Base-by-base conservation (phyloP, 2,888 invertebrate genomes). In the Drosophila dives region DNA sequence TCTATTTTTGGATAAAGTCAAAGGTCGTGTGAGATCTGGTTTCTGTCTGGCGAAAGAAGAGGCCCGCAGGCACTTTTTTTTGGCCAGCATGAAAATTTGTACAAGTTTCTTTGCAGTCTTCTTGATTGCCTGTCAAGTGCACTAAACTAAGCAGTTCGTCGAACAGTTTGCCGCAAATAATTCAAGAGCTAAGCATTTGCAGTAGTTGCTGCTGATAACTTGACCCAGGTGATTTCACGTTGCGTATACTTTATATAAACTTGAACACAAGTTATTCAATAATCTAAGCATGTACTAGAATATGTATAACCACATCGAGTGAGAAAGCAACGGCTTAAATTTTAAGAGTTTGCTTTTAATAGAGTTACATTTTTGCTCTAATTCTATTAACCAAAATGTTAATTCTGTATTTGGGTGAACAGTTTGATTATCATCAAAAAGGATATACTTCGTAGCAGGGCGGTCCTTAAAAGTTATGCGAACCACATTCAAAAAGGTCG, bases 1-100 rank as follows among this genome's bases (percentile, higher is more conserved):
- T 70, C 64, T 81, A 77, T 80, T 75, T 80, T 77, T 72, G 75
- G 80, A 55, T 72, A 70, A 70, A 48, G 61, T 60, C 75, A 80
- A 73, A 72, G 79, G 72, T 75, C 79, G 26, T 59, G 40, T 26
- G 51, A 62, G 56, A 62, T 61, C 36, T 58, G 26, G 32, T 67
- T 59, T 55, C 56, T 34, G 48, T 68, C 53, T 42, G 75, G 45
- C 29, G 10, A 59, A 60, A 36, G 8, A 38, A 66, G 50, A 48
- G 61, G 61, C 20, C 63, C 45, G 40, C 40, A 58, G 45, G 38
- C 68, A 55, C n/a, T 40, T 40, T 26, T n/a, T 40, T 55, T 59
- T 34, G 12, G 42, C 10, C 45, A 48, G 55, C 81, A 69, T 71
- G 58, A 81, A 78, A 72, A 64, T 69, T 66, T 72, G 0, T 70